Base-by-base conservation (phyloP, 1,140 invertebrate genomes). In the Drosophila littoralis region DNA sequence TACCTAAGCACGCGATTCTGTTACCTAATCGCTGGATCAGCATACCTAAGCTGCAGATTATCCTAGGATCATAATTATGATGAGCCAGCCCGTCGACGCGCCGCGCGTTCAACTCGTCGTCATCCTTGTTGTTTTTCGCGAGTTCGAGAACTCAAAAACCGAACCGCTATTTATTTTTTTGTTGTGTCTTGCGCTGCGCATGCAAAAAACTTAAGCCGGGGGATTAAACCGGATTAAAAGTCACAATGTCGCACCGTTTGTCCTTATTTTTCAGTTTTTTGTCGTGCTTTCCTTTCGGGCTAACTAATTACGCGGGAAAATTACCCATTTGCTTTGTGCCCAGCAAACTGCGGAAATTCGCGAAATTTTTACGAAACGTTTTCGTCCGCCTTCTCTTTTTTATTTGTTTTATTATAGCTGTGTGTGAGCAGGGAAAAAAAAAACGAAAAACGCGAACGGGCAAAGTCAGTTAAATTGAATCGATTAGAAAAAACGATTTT, bases 11-110 rank as follows among this genome's bases (percentile, higher is more conserved):
- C 54, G 71, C 75, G 85, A 89, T 89, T 89, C 65, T 50, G 84
- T 89, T 89, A 89, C 84, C 84, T 90, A 89, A 89, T 89, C 84
- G 64, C 77, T 15, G 84, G 85, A 89, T 89, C 84, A 89, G 71
- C 77, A 78, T 84, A 89, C 84, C 84, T 89, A 89, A 89, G 85
- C 84, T 79, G 74, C 67, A 81, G 85, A 89, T 89, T 89, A 89
- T 89, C 84, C 84, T 89, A 89, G 84, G 84, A 89, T 89, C 85
- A 89, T 89, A 89, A 89, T 89, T 89, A 89, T 89, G 85, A 89
- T 88, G 74, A 74, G 78, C 52, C 78, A 33, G 60, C 55, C 70
- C 63, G 81, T 52, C 64, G 84, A 74, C 84, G 79, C 79, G 83
- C 58, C 63, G 58, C 36, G 50, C 38, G 52, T 32, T 84, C 83